These are phyloP conservation scores for Idaea biselata DNA, from an alignment of 2,888 invertebrate genomes.

Conservation along the genomic window DNA sequence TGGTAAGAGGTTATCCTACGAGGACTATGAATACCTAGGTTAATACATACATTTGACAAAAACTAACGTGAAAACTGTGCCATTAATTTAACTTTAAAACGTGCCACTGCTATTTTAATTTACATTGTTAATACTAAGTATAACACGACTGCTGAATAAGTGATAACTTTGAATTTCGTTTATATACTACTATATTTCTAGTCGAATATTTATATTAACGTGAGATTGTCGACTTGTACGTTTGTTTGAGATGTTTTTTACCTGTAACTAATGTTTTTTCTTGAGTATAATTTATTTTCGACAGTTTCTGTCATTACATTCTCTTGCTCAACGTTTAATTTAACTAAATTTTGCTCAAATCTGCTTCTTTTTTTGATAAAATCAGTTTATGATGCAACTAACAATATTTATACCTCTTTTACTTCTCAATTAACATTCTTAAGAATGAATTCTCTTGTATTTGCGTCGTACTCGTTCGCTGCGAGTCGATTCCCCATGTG, in stretches of 20 bases:
- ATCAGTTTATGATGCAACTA: slow-evolving; percentile 20
- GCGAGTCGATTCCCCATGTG: slow-evolving; percentile 55
- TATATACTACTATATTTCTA: slow-evolving; percentile 65
- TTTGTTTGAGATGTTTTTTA: slow-evolving; percentile 49
- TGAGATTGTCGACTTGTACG: slow-evolving; percentile 62
- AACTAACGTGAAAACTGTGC: slow-evolving; percentile 81
- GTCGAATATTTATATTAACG: slow-evolving; percentile 64
- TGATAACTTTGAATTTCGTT: slow-evolving; percentile 73
- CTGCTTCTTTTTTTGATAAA: slow-evolving; percentile 43
- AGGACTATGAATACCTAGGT: slow-evolving; percentile 52
- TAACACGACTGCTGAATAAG: slow-evolving; percentile 77
- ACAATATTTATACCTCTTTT: slow-evolving; percentile 16
- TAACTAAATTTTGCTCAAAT: slow-evolving; percentile 77
- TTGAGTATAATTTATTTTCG: slow-evolving; percentile 46
- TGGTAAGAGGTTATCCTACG: slow-evolving; percentile 45
- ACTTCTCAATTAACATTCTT: background rate
- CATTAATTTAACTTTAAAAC: slow-evolving; percentile 78
- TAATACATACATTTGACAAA: slow-evolving; percentile 67
- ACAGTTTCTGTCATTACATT: slow-evolving; percentile 65
- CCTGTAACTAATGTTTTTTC: slow-evolving; percentile 41
- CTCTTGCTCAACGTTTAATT: slow-evolving; percentile 76
- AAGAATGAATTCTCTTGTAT: slow-evolving; percentile 23
- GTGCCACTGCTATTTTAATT: slow-evolving; percentile 75
- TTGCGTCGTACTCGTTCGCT: slow-evolving; percentile 47
- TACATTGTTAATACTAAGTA: slow-evolving; percentile 61